phyloP scores from a whole-genome alignment of 2,113 vertebrate genomes.

The Amia ocellicauda region DNA sequence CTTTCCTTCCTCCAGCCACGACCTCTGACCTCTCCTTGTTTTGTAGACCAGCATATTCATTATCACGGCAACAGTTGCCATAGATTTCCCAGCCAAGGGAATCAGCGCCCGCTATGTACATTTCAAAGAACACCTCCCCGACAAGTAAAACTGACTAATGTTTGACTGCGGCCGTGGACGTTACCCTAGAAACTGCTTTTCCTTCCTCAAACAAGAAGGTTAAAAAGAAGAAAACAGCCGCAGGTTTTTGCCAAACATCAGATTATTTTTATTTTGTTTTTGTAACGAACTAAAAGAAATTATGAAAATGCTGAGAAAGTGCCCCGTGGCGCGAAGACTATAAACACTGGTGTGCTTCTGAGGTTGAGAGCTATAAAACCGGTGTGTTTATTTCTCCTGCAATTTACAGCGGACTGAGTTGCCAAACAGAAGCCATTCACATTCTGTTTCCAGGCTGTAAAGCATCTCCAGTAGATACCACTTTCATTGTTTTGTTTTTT shows the following conservation, averaged over 20 bases:
- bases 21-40: constrained; percentile 53
- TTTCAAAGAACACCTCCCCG: constrained; percentile 46
- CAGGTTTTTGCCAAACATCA: constrained; percentile 1
- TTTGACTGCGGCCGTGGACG: constrained; percentile 28
- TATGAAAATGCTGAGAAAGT: constrained; percentile 15
- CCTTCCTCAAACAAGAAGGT: constrained; percentile 25
- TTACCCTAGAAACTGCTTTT: constrained; percentile 40
- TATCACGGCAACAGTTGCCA: constrained; percentile 69
- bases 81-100: constrained; percentile 58
- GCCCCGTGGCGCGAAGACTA: constrained; percentile 1
- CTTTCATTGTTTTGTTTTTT: not conserved
- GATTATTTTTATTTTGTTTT: constrained; percentile 22
- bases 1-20: constrained; percentile 44
- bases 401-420: constrained; percentile 24
- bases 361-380: constrained; percentile 23
- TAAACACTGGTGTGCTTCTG: not conserved
- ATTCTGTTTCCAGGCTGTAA: not conserved
- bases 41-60: constrained; percentile 33
- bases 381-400: constrained; percentile 10
- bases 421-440: not conserved
- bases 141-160: constrained; percentile 33
- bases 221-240: constrained; percentile 3
- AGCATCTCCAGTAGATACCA: not conserved
- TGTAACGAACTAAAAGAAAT: constrained; percentile 16
- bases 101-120: constrained; percentile 51